A percentile compares a stretch with the other conserved stretches of the same genome.
These are phyloP conservation scores for Lasiurus borealis DNA, from an alignment of 2,113 vertebrate genomes.

Conservation along the genomic window DNA sequence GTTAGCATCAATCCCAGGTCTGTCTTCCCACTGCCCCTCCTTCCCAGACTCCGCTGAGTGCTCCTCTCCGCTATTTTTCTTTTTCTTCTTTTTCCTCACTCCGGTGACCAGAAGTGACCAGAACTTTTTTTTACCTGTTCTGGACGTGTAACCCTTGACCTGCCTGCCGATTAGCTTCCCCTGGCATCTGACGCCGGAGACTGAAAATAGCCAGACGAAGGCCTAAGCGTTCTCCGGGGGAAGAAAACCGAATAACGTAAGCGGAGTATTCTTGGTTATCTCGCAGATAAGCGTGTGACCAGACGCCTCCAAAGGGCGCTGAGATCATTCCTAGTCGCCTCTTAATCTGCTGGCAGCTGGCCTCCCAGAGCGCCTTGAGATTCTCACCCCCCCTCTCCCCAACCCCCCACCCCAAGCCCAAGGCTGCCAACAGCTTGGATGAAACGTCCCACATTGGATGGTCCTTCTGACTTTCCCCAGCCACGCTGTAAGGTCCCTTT, in stretches of 20 bases:
- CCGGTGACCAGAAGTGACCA: conserved; percentile 20
- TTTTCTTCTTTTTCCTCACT: neutral
- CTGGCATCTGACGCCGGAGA: neutral
- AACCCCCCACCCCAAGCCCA: neutral
- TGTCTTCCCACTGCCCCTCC: neutral
- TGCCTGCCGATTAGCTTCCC: neutral
- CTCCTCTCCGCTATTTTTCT: neutral
- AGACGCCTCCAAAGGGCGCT: conserved; percentile 64
- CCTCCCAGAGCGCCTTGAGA: conserved; percentile 52
- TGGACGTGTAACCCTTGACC: neutral
- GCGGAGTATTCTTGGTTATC: conserved; percentile 79
- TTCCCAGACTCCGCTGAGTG: neutral
- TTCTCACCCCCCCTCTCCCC: neutral
- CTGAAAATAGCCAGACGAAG: conserved; percentile 69
- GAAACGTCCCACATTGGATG: neutral
- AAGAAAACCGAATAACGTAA: conserved; percentile 47
- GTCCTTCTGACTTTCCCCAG: neutral
- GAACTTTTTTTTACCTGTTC: conserved; percentile 55
- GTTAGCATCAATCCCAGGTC: neutral
- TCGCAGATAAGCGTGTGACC: conserved; percentile 79
- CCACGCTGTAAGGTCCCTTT: neutral
- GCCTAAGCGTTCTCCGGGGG: conserved; percentile 61
- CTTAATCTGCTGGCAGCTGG: conserved; percentile 50
- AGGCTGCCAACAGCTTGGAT: conserved; percentile 45
- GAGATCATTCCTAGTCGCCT: conserved; percentile 69